A percentile compares a stretch with the other conserved stretches of the same genome.
phyloP scores from a whole-genome alignment of 2,888 invertebrate species.

The Fissipunctia ypsillon region DNA sequence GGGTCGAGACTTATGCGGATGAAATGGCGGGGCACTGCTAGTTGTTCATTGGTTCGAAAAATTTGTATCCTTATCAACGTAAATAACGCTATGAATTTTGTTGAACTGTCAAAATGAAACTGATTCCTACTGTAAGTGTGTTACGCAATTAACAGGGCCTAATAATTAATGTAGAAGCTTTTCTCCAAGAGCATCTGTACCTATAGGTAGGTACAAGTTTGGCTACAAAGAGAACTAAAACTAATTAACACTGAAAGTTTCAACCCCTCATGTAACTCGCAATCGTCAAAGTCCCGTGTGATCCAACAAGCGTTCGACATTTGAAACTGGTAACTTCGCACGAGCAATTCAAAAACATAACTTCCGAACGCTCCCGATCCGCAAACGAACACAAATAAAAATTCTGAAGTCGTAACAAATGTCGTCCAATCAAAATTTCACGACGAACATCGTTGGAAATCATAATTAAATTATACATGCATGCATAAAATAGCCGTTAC shows the following conservation, averaged over 20 bases:
- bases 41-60: too few species aligned
- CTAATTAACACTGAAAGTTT: background rate
- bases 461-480: constrained; percentile 83
- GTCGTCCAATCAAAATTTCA: constrained; percentile 71
- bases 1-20: too few species aligned
- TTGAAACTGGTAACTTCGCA: constrained; percentile 31
- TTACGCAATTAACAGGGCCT: too few species aligned
- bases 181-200: background rate
- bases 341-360: constrained; percentile 39
- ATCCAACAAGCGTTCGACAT: constrained; percentile 4
- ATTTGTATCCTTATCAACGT: too few species aligned
- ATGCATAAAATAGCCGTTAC: constrained; percentile 80
- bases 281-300: background rate
- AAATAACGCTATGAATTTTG: too few species aligned
- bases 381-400: constrained; percentile 58
- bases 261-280: background rate
- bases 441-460: constrained; percentile 68
- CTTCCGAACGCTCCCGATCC: constrained; percentile 30
- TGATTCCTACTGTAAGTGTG: too few species aligned
- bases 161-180: too few species aligned
- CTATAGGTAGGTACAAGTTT: too few species aligned
- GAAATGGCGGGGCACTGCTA: too few species aligned
- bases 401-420: constrained; percentile 67
- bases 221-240: background rate
- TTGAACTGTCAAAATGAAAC: too few species aligned